A percentile compares a stretch with the other conserved stretches of the same genome.
These are phyloP conservation scores for Chiroxiphia lanceolata DNA, from an alignment of 2,797 vertebrate species.

Conservation along the genomic window DNA sequence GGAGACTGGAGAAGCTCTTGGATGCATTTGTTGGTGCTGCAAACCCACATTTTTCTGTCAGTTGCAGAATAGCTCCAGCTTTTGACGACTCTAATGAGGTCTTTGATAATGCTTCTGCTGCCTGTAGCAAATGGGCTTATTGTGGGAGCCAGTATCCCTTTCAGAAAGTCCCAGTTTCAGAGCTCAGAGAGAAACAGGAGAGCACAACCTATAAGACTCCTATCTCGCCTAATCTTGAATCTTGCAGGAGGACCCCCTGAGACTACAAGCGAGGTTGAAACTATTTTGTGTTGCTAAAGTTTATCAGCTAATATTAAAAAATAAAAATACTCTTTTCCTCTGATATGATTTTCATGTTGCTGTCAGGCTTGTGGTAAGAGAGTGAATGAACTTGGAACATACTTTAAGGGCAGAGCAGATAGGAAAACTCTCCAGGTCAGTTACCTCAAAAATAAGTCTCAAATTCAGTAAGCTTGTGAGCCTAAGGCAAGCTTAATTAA, in stretches of 20 bases:
- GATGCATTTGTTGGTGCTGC: constrained; percentile 8
- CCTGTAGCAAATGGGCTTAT: constrained; percentile 23
- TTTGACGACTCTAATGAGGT: not conserved
- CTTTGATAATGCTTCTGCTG: not conserved
- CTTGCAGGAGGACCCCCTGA: not conserved
- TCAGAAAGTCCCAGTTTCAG: not conserved
- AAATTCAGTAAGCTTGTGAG: constrained; percentile 50
- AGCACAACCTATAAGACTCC: not conserved
- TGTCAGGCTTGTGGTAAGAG: not conserved
- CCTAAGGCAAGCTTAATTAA: constrained; percentile 66
- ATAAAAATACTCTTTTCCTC: not conserved
- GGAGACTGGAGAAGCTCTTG: constrained; percentile 4
- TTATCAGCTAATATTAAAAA: not conserved
- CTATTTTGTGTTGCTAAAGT: not conserved
- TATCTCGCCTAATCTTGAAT: not conserved
- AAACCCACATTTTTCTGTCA: constrained; percentile 11
- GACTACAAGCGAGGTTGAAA: not conserved
- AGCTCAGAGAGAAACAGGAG: not conserved
- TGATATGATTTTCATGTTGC: not conserved
- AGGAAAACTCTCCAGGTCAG: not conserved
- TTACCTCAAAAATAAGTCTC: constrained; percentile 34
- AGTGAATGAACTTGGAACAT: not conserved
- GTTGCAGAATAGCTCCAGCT: constrained; percentile 1
- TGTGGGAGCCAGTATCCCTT: not conserved
- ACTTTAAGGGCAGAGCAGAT: not conserved